Evolutionary conservation across 2,888 invertebrate genomes (phyloP), one percentile per base, ranked within the genome.

Genomic region (Helobdella robusta): DNA sequence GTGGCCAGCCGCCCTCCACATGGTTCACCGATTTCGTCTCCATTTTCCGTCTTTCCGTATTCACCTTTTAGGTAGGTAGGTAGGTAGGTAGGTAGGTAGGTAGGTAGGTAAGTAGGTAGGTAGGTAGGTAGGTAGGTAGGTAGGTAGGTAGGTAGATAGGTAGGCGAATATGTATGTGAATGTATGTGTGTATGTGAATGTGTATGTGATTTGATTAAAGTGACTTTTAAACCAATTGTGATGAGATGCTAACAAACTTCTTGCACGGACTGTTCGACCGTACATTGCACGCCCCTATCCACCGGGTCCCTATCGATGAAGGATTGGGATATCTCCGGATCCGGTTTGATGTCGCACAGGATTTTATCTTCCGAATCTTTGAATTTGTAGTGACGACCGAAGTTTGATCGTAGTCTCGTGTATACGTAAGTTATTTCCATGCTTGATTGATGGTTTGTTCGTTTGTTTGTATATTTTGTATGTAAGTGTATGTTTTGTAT

Each of bases 1-100:
- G 91, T 0, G 93, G 92, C 94, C 94, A 95, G 15, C 93, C 94
- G 32, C 94, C 94, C 81, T 94, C 94, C 23, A 86, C 83, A 76
- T 95, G 94, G 73, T 87, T 87, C 72, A 91, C 85, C 0, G 89
- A 88, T 28, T 85, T 84, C 73, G 84, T 84, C 67, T 86, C 84
- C 74, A 85, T 88, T 76, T 87, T 86, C 36, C 86, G 86, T 74
- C 87, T 83, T 71, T 82, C 82, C 64, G 87, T 87, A 74, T 87
- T 87, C 34, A 84, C 81, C 83, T 84, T n/a, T n/a, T n/a, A n/a
- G n/a, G n/a, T n/a, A n/a, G n/a, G n/a, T n/a, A n/a, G n/a, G n/a
- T n/a, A n/a, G n/a, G n/a, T n/a, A n/a, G n/a, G n/a, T n/a, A n/a
- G n/a, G n/a, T n/a, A n/a, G n/a, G n/a, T n/a, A n/a, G n/a, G n/a